Evolutionary conservation across 2,113 vertebrate species (phyloP), one percentile per base, ranked within the genome.

Genomic region (Onychorhynchus coronatus): DNA sequence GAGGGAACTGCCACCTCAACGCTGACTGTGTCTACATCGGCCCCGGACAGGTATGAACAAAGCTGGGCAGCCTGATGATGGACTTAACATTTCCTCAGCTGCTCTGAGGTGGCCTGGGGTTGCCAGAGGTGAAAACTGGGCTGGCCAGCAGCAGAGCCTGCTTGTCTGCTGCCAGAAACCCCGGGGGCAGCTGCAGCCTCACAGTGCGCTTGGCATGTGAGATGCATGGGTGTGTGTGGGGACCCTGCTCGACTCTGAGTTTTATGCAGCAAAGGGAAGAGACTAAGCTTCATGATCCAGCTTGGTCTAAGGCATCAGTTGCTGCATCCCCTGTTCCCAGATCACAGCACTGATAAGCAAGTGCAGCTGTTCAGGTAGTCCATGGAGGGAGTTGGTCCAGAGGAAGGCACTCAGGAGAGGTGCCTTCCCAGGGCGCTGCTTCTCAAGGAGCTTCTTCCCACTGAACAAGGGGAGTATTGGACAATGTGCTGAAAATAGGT

Each of bases 41-140:
- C 9, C 99, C 99, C 1, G 99, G 98, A 23, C 98, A 99, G 99
- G 99, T 99, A 97, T 33, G 67, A n/a, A 52, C 65, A 28, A 6
- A n/a, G 52, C 56, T 62, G 11, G 62, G 33, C 47, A 70, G 28
- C 23, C 63, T 50, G 18, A 4, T n/a, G 12, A 7, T 22, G 13
- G 10, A 19, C 31, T 52, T 61, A 17, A 14, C 21, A 5, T 46
- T 44, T 56, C 65, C 27, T 56, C n/a, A 80, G 59, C 19, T 67
- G 17, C 67, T 88, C 63, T 67, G 49, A 68, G 53, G 6, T 47
- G 49, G 27, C 25, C 28, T 75, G 47, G 37, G 28, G 6, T 33
- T 28, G 5, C 8, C 70, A 70, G 39, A 76, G 49, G 37, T 46
- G 52, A 68, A 63, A 55, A n/a, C 0, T 23, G 33, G 58, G 41